These are phyloP conservation scores for Bacillus rossius DNA, from an alignment of 1,140 invertebrate genomes.

Conservation along the genomic window DNA sequence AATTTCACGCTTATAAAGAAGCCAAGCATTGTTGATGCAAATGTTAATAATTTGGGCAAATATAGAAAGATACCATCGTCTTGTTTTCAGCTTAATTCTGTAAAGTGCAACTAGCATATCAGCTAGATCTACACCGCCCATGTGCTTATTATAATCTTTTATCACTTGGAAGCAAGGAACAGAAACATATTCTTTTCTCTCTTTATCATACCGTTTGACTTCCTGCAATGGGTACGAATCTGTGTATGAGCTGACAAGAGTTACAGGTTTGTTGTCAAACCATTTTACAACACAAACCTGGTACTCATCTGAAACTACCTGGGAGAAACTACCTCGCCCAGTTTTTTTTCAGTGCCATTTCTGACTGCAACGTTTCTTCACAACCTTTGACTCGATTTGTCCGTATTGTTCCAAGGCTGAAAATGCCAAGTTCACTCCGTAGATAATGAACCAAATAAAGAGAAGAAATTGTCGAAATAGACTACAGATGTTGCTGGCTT, in stretches of 20 bases:
- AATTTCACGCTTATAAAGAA: no score
- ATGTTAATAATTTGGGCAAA: no score
- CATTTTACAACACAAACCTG: constrained; percentile 36
- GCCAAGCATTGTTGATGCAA: no score
- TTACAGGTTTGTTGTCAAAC: constrained; percentile 41
- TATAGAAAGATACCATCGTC: no score
- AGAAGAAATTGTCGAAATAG: constrained; percentile 10
- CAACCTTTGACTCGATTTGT: neutral
- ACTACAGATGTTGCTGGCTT: neutral
- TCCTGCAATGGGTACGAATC: constrained; percentile 30
- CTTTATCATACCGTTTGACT: constrained; percentile 32
- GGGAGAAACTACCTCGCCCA: constrained; percentile 28
- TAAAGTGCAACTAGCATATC: constrained; percentile 42
- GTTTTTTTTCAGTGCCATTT: constrained; percentile 37
- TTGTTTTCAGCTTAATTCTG: neutral
- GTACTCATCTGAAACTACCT: constrained; percentile 17
- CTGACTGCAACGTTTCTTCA: constrained; percentile 18
- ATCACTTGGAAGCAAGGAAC: constrained; percentile 38
- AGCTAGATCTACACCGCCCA: constrained; percentile 37
- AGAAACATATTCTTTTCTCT: constrained; percentile 27
- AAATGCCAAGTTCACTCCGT: neutral
- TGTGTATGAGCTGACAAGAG: constrained; percentile 39
- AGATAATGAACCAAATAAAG: neutral
- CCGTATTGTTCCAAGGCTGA: neutral
- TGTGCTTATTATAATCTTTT: constrained; percentile 38